Conservation (phyloP, 1,140 invertebrate species). For the Brachionus koreanus region DNA sequence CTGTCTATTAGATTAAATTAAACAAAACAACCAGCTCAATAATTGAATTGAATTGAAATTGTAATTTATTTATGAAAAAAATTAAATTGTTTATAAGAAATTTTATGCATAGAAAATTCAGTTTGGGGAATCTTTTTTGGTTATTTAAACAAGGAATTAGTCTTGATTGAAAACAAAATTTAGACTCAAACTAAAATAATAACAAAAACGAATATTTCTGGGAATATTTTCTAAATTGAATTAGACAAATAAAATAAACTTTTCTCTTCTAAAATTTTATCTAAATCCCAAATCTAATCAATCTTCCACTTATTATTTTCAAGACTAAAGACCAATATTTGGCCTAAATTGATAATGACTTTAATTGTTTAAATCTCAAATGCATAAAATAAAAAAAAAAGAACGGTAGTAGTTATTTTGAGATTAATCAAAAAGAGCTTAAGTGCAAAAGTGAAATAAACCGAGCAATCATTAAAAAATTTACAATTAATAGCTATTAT, state of each 20-base stretch:
- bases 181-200: background rate
- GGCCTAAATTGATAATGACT: slow-evolving; percentile 24
- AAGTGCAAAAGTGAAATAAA: background rate
- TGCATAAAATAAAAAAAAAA: background rate
- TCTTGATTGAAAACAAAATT: slow-evolving; percentile 22
- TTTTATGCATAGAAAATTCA: background rate
- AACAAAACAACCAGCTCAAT: background rate
- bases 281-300: slow-evolving; percentile 10
- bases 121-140: background rate
- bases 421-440: slow-evolving; percentile 12
- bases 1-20: slow-evolving; percentile 13
- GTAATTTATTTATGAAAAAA: slow-evolving; percentile 1
- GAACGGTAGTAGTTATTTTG: slow-evolving; percentile 9
- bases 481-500: background rate
- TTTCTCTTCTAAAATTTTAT: background rate
- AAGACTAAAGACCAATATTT: background rate
- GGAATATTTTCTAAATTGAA: slow-evolving; percentile 12
- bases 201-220: background rate
- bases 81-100: background rate
- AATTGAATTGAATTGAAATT: slow-evolving; percentile 9
- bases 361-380: slow-evolving; percentile 19
- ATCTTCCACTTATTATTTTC: slow-evolving; percentile 13
- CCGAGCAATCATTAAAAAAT: slow-evolving; percentile 6
- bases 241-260: slow-evolving; percentile 6
- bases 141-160: slow-evolving; percentile 16